These are phyloP conservation scores for Apistogramma diplotaenia DNA, from an alignment of 2,113 vertebrate species.

Conservation along the genomic window DNA sequence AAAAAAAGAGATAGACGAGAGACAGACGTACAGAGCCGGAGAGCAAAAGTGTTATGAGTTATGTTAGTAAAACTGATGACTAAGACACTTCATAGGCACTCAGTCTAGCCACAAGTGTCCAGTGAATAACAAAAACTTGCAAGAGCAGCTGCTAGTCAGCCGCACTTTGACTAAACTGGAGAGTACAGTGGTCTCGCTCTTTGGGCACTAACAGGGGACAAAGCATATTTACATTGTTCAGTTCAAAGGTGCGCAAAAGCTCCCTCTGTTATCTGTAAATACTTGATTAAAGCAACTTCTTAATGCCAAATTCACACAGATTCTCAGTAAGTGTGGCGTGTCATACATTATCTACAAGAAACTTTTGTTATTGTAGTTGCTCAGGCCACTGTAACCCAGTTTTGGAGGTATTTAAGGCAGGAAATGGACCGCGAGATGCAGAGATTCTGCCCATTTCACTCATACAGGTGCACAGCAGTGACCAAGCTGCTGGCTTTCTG, in stretches of 20 bases:
- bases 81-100: slow-evolving; percentile 17
- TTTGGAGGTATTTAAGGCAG: neutral
- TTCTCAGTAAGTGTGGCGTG: neutral
- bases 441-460: neutral
- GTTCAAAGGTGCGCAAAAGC: neutral
- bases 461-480: neutral
- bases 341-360: neutral
- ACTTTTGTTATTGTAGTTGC: neutral
- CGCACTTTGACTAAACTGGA: neutral
- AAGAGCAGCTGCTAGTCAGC: slow-evolving; percentile 5
- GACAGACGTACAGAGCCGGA: slow-evolving; percentile 66
- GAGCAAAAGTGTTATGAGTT: slow-evolving; percentile 70
- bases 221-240: neutral
- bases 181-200: neutral
- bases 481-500: slow-evolving; percentile 4
- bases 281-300: neutral
- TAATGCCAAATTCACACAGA: neutral
- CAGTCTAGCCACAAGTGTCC: slow-evolving; percentile 20
- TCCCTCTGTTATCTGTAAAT: neutral
- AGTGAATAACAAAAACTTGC: neutral
- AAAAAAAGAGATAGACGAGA: slow-evolving; percentile 68
- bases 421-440: neutral
- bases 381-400: neutral
- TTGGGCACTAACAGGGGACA: neutral
- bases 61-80: slow-evolving; percentile 33